Conservation (phyloP, 2,797 vertebrate genomes). For the Enteromius mattozi region DNA sequence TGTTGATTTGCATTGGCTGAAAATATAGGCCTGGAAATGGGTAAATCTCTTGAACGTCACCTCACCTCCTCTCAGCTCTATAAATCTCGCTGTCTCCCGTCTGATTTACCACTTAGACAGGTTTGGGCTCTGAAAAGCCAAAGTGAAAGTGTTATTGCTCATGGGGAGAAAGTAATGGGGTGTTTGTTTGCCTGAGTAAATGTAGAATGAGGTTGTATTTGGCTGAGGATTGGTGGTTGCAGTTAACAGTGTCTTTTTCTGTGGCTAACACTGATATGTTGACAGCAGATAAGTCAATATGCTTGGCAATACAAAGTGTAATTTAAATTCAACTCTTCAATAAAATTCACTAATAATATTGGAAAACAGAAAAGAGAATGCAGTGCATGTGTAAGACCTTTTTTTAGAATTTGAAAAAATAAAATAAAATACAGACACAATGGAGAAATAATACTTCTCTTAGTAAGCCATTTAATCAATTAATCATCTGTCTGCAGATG, state of each 20-base stretch:
- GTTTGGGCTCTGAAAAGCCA: slow-evolving; percentile 12
- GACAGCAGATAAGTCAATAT: neutral
- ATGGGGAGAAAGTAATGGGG: slow-evolving; percentile 23
- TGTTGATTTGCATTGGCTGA: slow-evolving; percentile 50
- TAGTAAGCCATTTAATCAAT: neutral
- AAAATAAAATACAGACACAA: neutral
- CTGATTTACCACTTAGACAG: slow-evolving; percentile 43
- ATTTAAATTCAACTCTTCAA: neutral
- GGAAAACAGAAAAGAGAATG: neutral
- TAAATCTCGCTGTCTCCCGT: slow-evolving; percentile 43
- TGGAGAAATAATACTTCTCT: neutral
- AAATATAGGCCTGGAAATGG: slow-evolving; percentile 38
- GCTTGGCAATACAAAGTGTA: neutral
- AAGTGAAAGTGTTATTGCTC: slow-evolving; percentile 2
- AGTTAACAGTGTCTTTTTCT: neutral
- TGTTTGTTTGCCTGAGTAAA: slow-evolving; percentile 45
- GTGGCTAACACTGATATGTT: neutral
- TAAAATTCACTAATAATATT: neutral
- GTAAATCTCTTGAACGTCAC: slow-evolving; percentile 37
- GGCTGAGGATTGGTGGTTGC: neutral
- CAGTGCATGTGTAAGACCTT: neutral
- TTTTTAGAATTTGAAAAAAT: neutral
- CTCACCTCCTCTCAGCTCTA: slow-evolving; percentile 7
- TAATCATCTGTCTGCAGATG: neutral
- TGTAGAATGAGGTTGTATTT: slow-evolving; percentile 11